phyloP scores from a whole-genome alignment of 35 echinoderm and acorn worm species.

The Nesometra sesokonis region DNA sequence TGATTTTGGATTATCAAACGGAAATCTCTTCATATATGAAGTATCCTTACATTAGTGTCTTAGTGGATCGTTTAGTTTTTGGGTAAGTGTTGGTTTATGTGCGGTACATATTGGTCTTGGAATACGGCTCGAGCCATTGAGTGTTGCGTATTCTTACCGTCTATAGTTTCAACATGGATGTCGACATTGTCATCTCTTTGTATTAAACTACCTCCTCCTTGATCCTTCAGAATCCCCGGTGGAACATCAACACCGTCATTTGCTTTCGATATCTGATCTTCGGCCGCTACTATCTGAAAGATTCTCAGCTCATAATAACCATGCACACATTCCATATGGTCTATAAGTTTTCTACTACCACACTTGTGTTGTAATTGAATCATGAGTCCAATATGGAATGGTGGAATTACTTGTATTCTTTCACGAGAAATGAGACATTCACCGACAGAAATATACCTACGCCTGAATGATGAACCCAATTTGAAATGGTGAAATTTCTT shows the following conservation, averaged over 20 bases:
- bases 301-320: constrained; percentile 3
- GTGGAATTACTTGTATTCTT: background rate
- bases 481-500: no score
- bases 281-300: background rate
- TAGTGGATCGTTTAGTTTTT: background rate
- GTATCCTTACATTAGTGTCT: background rate
- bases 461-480: no score
- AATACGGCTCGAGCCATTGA: constrained; percentile 21
- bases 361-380: constrained; percentile 12
- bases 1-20: background rate
- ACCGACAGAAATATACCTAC: background rate
- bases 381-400: constrained; percentile 5
- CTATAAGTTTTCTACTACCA: constrained; percentile 4
- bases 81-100: no score
- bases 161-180: constrained; percentile 18
- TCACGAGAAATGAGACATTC: background rate
- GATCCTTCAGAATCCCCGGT: no score
- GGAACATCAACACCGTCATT: constrained; percentile 12
- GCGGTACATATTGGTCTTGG: background rate
- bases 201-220: no score
- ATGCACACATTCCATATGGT: constrained; percentile 19
- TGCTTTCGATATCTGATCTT: background rate
- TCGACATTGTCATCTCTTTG: constrained; percentile 19
- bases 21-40: background rate
- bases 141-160: constrained; percentile 20